Evolutionary conservation across 2,113 vertebrate species (phyloP).

Genomic region (Tamias sibiricus): DNA sequence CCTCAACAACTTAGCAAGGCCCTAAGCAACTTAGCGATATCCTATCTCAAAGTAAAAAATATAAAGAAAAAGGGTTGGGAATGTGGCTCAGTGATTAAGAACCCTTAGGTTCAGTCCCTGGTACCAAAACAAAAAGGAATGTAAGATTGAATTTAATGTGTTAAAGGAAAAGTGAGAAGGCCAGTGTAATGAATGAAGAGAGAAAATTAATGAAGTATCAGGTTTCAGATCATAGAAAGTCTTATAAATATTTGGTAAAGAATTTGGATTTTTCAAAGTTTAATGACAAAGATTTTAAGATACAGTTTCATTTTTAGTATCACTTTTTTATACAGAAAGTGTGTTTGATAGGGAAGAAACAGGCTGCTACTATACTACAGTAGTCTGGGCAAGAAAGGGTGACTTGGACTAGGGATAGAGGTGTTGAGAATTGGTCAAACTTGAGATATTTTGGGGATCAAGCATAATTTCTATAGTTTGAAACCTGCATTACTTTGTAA

Average conservation of each 20-base stretch:
- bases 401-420: neutral
- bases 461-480: conserved; percentile 2
- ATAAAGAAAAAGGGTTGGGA: too few relatives aligned
- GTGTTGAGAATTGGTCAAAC: neutral
- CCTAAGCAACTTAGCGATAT: too few relatives aligned
- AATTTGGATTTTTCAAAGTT: conserved; percentile 4
- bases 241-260: neutral
- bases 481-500: conserved; percentile 28
- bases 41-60: too few relatives aligned
- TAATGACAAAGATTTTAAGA: conserved; percentile 20
- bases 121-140: neutral
- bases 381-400: neutral
- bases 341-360: neutral
- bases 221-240: neutral
- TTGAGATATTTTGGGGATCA: conserved; percentile 5
- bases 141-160: neutral
- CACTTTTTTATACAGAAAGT: neutral
- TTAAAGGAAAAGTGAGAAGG: neutral
- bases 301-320: conserved; percentile 40
- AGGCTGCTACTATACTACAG: neutral
- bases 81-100: too few relatives aligned
- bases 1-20: too few relatives aligned
- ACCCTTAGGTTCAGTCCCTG: too few relatives aligned
- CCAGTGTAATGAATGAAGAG: neutral
- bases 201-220: neutral